phyloP scores from a whole-genome alignment of 1,140 invertebrate genomes.

The Gyrodactylus salaris region DNA sequence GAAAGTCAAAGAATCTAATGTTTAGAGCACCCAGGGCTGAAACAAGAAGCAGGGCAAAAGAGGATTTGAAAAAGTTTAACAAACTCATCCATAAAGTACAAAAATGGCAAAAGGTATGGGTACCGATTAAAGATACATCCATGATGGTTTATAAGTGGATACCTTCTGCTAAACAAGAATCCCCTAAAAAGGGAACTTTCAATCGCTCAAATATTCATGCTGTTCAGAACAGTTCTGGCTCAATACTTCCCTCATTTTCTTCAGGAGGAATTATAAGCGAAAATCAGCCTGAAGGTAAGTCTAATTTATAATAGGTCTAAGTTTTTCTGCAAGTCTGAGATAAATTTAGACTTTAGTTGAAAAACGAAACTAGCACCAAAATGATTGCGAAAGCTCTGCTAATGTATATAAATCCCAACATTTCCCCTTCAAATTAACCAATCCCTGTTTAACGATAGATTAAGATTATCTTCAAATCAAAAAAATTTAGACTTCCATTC shows the following conservation, averaged over 20 bases:
- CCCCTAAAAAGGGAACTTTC: background rate
- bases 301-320: no score
- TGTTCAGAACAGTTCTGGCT: background rate
- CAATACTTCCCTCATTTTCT: background rate
- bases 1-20: background rate
- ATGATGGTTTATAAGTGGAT: background rate
- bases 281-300: background rate
- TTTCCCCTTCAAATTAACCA: no score
- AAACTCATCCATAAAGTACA: background rate
- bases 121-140: background rate
- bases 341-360: no score
- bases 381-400: no score
- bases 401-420: no score
- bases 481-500: no score
- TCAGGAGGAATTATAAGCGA: background rate
- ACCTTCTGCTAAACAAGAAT: background rate
- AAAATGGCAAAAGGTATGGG: background rate
- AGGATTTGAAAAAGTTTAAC: background rate
- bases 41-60: constrained; percentile 1
- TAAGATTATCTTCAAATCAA: no score
- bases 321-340: no score
- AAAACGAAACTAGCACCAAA: no score
- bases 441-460: no score
- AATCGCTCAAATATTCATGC: background rate
- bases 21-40: background rate